These are phyloP conservation scores for Zaprionus ornatus DNA, from an alignment of 1,140 invertebrate species.

Conservation along the genomic window DNA sequence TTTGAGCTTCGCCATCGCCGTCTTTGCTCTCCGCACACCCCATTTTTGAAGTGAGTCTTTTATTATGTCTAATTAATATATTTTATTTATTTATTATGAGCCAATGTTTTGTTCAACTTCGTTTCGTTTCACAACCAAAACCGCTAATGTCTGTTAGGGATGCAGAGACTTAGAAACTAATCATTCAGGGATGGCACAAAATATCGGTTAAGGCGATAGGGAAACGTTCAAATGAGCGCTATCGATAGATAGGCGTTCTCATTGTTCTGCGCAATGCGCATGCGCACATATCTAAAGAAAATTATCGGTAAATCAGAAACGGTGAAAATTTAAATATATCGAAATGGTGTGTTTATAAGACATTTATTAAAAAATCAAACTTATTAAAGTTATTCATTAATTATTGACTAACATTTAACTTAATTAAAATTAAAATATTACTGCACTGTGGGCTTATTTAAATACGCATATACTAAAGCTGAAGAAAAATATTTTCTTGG, in stretches of 20 bases:
- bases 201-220: not conserved
- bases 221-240: not conserved
- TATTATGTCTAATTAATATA: slow-evolving; percentile 7
- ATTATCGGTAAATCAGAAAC: not conserved
- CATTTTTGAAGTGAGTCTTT: slow-evolving; percentile 43
- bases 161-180: not conserved
- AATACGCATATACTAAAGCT: slow-evolving; percentile 19
- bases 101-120: slow-evolving; percentile 51
- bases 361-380: slow-evolving; percentile 51
- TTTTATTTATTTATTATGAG: slow-evolving; percentile 35
- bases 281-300: not conserved
- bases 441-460: slow-evolving; percentile 10
- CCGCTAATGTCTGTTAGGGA: slow-evolving; percentile 45
- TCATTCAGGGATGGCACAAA: slow-evolving; percentile 9
- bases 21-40: slow-evolving; percentile 81
- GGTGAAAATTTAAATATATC: not conserved
- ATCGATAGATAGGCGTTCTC: not conserved
- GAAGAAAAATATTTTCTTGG: not conserved
- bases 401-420: slow-evolving; percentile 40
- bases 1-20: slow-evolving; percentile 61
- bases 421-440: slow-evolving; percentile 15
- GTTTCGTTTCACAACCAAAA: slow-evolving; percentile 64
- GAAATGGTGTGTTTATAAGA: slow-evolving; percentile 30
- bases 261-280: not conserved
- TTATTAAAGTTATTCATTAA: slow-evolving; percentile 23